Base-by-base conservation (phyloP, 2,113 vertebrate genomes). In the Bufo bufo region DNA sequence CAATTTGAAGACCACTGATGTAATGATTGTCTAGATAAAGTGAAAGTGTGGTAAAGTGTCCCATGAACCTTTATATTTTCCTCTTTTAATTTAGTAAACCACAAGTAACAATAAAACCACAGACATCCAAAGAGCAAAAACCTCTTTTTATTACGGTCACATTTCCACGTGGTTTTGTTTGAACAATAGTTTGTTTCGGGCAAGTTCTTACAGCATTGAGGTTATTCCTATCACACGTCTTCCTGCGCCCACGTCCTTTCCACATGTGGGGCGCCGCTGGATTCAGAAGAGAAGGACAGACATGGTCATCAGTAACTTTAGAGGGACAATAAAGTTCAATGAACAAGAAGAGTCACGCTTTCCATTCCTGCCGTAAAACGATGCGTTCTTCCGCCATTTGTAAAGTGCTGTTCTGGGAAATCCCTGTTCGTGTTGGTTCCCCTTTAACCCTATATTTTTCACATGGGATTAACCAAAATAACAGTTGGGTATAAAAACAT, bases 111-210 rank as follows among this genome's bases (percentile, higher is more conserved):
- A 84, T 50, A 23, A 50, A 54, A 69, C 12, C 82, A 72, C 63
- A 84, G 49, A 71, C 82, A 72, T 84, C 50, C 82, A 84, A 72
- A 84, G 82, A 84, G 65, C 82, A 84, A 84, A 66, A 84, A 84
- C 82, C 65, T 84, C 65, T 84, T 84, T 82, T 82, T 82, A 69
- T 84, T 84, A 84, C 23, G 50, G 82, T 84, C 82, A 84, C 82
- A 84, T 84, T 84, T 84, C 82, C 82, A 84, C 82, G 69, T 84
- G 65, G 47, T 84, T 84, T 84, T 82, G 23, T 63, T 84, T 71
- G n/a, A 84, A 84, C 82, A 84, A 54, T 45, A 84, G 82, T 84
- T 82, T 83, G 81, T 83, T 84, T 84, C 59, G 82, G 82, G 82
- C 63, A 63, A 82, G 52, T 72, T 71, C 11, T 84, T 84, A 84